Percentiles rank a stretch among this genome's conserved stretches.
These are phyloP conservation scores for Agrotis puta DNA, from an alignment of 2,888 invertebrate genomes.

Conservation along the genomic window DNA sequence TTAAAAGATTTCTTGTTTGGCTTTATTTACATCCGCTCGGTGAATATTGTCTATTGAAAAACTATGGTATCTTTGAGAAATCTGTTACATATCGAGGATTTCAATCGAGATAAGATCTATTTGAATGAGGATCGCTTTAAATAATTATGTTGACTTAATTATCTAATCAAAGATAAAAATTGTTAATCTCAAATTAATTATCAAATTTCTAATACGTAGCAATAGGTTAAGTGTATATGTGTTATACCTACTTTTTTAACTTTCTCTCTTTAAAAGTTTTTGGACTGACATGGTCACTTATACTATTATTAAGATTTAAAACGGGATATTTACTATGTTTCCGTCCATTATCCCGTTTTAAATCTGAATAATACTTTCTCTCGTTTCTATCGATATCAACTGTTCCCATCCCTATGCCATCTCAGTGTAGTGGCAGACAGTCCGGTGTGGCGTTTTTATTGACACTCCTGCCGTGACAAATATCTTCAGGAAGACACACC, in stretches of 20 bases:
- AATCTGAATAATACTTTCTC: no score
- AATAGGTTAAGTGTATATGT: no score
- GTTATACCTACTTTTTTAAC: no score
- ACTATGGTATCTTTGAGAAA: not conserved
- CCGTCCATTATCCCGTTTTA: no score
- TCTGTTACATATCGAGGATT: not conserved
- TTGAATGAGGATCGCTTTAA: not conserved
- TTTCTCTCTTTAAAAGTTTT: no score
- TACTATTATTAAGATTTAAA: no score
- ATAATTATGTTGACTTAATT: not conserved
- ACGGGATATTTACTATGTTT: no score
- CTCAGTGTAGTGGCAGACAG: slow-evolving; percentile 85
- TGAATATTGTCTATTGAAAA: not conserved
- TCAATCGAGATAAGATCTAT: not conserved
- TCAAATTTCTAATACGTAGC: not conserved
- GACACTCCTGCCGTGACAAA: slow-evolving; percentile 90
- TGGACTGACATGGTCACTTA: no score
- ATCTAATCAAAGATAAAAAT: no score
- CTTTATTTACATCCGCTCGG: not conserved
- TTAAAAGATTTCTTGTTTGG: not conserved
- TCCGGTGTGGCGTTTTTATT: slow-evolving; percentile 91
- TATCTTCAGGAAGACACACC: slow-evolving; percentile 80
- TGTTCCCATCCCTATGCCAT: slow-evolving; percentile 73
- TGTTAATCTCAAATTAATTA: not conserved
- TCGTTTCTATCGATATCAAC: slow-evolving; percentile 34